A percentile compares a stretch with the other conserved stretches of the same genome.
These are phyloP conservation scores for Barbus barbus DNA, from an alignment of 2,113 vertebrate species.

Conservation along the genomic window DNA sequence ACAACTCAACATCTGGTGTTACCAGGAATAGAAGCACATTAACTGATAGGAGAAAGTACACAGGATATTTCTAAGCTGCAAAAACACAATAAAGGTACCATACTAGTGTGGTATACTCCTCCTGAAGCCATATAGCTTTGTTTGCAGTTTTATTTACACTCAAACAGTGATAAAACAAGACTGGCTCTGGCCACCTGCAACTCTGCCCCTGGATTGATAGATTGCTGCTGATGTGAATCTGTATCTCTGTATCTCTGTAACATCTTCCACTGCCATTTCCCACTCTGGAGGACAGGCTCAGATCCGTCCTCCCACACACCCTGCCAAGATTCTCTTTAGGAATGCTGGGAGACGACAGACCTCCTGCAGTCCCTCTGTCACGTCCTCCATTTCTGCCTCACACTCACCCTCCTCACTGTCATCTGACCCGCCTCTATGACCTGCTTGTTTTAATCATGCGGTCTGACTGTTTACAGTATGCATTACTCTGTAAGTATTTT, in stretches of 20 bases:
- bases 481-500: background rate
- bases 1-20: background rate
- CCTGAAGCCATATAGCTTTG: background rate
- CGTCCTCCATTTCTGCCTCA: background rate
- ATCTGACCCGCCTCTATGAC: too few species aligned
- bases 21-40: background rate
- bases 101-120: background rate
- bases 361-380: conserved; percentile 45
- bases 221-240: conserved; percentile 13
- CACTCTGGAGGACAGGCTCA: conserved; percentile 39
- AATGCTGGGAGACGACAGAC: conserved; percentile 40
- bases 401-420: conserved; percentile 1
- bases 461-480: conserved; percentile 1
- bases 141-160: conserved; percentile 2
- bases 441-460: background rate
- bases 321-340: conserved; percentile 54
- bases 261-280: conserved; percentile 31
- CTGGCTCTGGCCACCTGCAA: background rate
- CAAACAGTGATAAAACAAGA: background rate
- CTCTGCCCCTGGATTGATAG: background rate
- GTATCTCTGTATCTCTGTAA: conserved; percentile 44
- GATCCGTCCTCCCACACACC: conserved; percentile 52
- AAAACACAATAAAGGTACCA: background rate
- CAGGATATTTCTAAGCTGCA: background rate
- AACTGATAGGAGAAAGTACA: background rate